Base-by-base conservation (phyloP, 2,797 vertebrate genomes). In the Anomalospiza imberbis region DNA sequence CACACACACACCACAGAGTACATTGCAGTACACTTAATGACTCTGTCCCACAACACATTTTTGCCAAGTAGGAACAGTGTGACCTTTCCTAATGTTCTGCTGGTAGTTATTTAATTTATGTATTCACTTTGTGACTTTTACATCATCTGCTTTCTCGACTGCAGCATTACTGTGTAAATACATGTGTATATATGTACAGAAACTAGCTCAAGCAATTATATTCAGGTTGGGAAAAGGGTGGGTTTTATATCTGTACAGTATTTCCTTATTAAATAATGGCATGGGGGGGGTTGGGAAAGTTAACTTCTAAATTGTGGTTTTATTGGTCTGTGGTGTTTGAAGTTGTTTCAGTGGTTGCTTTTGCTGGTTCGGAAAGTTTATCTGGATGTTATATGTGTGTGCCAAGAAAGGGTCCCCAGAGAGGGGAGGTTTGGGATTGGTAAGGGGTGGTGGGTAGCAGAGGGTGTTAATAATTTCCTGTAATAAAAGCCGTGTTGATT, bases 261-360 rank as follows among this genome's bases (percentile, higher is more conserved):
- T 97, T 97, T 97, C 96, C 96, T 96, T 97, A 96, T 97, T 97
- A 96, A 95, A 94, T 96, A 96, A 95, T 89, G 96, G 96, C 97
- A 97, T 97, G 97, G 94, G 96, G 96, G 62, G 90, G 95, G 58
- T 42, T 88, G 97, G 94, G 96, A 94, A 96, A 97, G 76, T 96
- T 97, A 95, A 96, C 85, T 97, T 97, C 94, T 96, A 94, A 96
- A 95, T 97, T 95, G 97, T 97, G 97, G 93, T 97, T 97, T 97
- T 97, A 94, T 96, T 97, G 96, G 93, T 97, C 97, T 96, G 96
- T 97, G 96, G 96, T 97, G 96, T 97, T 97, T 97, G 96, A 97
- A 97, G 94, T 97, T 96, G 97, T 97, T 97, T 97, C 96, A 97
- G 97, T 97, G 95, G 85, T 97, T 96, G 97, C 97, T 97, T 97